Evolutionary conservation across 2,888 invertebrate genomes (phyloP).

Genomic region (Polyommatus icarus): DNA sequence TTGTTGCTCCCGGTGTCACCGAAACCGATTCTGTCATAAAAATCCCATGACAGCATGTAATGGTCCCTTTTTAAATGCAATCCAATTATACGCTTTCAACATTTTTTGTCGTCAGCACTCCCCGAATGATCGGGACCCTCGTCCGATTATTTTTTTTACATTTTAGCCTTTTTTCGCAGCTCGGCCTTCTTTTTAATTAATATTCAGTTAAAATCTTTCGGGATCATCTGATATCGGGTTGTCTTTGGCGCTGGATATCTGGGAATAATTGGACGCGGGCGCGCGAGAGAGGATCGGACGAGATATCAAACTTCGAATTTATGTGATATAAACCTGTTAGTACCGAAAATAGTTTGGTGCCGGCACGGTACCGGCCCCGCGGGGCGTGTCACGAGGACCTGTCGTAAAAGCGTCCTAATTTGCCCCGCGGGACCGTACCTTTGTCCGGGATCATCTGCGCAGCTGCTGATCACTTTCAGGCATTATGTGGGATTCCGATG

Average conservation of each 20-base stretch:
- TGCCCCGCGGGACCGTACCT: neutral
- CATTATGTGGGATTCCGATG: neutral
- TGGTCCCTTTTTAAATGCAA: conserved; percentile 30
- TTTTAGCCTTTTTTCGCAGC: conserved; percentile 20
- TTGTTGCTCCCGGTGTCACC: conserved; percentile 65
- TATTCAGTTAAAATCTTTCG: conserved; percentile 14
- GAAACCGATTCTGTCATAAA: conserved; percentile 53
- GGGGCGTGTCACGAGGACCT: neutral
- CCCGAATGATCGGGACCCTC: conserved; percentile 5
- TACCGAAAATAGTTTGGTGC: neutral
- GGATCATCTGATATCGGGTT: neutral
- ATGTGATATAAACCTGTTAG: neutral
- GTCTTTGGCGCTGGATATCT: neutral
- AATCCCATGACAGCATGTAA: conserved; percentile 36
- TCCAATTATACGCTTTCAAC: conserved; percentile 21
- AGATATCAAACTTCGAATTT: neutral
- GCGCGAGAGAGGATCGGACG: neutral
- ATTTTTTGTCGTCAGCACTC: conserved; percentile 25
- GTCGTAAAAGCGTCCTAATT: conserved; percentile 19
- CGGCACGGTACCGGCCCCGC: neutral
- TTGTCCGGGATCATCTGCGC: conserved; percentile 5
- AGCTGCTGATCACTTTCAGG: neutral
- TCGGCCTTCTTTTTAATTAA: conserved; percentile 7
- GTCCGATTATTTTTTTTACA: conserved; percentile 19
- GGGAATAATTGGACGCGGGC: neutral